phyloP scores from a whole-genome alignment of 1,140 invertebrate species.

The Camponotus vicinus region DNA sequence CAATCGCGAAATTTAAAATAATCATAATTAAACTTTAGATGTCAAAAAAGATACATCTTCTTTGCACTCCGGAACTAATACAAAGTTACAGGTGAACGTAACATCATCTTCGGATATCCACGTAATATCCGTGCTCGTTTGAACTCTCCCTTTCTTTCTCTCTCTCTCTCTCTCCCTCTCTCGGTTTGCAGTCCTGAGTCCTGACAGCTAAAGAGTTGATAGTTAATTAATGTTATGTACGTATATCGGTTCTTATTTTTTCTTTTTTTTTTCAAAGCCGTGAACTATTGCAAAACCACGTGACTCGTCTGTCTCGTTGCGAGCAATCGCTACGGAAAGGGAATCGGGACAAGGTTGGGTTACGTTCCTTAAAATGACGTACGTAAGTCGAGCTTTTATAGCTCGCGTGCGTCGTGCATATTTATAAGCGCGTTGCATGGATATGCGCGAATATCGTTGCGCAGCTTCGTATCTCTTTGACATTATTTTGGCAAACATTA shows the following conservation, averaged over 20 bases:
- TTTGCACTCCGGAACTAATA: neutral
- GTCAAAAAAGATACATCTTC: slow-evolving; percentile 5
- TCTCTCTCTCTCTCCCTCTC: too few species aligned
- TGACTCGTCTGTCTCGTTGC: slow-evolving; percentile 18
- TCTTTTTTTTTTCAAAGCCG: slow-evolving; percentile 34
- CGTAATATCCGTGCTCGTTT: neutral
- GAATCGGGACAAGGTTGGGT: slow-evolving; percentile 64
- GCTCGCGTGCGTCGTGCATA: slow-evolving; percentile 41
- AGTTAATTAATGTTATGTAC: slow-evolving; percentile 5
- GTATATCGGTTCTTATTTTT: slow-evolving; percentile 23
- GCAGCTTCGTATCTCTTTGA: neutral
- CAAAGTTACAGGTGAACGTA: neutral
- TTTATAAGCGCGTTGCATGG: slow-evolving; percentile 32
- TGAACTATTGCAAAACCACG: slow-evolving; percentile 64
- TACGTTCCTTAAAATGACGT: slow-evolving; percentile 60
- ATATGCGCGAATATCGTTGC: neutral
- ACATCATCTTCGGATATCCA: neutral
- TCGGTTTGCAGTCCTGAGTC: neutral
- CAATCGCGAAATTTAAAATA: neutral
- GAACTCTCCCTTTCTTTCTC: too few species aligned
- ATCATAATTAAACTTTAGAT: neutral
- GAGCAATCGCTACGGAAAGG: slow-evolving; percentile 37
- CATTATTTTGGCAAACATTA: neutral
- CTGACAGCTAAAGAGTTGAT: neutral
- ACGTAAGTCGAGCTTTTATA: slow-evolving; percentile 60